Conservation (phyloP, 2,888 invertebrate genomes). For the Orthosia cruda region DNA sequence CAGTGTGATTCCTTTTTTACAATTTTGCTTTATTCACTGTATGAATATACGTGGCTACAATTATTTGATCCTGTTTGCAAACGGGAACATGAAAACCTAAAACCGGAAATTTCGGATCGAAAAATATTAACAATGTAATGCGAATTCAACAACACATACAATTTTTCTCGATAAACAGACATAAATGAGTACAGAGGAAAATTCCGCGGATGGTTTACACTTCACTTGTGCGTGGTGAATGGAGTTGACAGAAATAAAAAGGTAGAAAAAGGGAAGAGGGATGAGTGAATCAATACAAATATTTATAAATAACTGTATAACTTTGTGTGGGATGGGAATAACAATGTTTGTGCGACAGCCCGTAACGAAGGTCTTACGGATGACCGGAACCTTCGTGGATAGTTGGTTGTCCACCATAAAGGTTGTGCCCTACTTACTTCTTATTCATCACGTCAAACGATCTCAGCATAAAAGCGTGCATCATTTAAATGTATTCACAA, state of each 20-base stretch:
- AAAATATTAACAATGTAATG: constrained; percentile 35
- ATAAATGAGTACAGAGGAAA: constrained; percentile 35
- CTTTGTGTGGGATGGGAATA: neutral
- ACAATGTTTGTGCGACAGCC: constrained; percentile 36
- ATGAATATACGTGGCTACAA: constrained; percentile 30
- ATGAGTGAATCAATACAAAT: constrained; percentile 42
- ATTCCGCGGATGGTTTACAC: constrained; percentile 54
- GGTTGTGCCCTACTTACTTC: constrained; percentile 5
- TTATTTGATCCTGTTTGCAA: constrained; percentile 29
- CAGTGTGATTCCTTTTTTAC: constrained; percentile 16
- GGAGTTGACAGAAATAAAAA: constrained; percentile 53
- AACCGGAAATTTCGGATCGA: constrained; percentile 1
- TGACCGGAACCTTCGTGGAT: constrained; percentile 39
- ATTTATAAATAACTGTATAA: constrained; percentile 37
- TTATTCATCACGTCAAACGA: constrained; percentile 29
- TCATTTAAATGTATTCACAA: constrained; percentile 33
- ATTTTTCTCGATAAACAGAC: constrained; percentile 16
- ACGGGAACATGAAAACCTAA: constrained; percentile 14
- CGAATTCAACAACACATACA: constrained; percentile 21
- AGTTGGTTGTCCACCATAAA: neutral
- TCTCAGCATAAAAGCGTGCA: constrained; percentile 28
- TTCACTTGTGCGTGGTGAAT: constrained; percentile 46
- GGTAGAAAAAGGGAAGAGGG: constrained; percentile 30
- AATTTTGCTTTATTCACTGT: constrained; percentile 21
- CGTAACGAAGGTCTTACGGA: constrained; percentile 35